A percentile compares a stretch with the other conserved stretches of the same genome.
Conservation (phyloP, 2,888 invertebrate species). For the Netelia fuscicornis region DNA sequence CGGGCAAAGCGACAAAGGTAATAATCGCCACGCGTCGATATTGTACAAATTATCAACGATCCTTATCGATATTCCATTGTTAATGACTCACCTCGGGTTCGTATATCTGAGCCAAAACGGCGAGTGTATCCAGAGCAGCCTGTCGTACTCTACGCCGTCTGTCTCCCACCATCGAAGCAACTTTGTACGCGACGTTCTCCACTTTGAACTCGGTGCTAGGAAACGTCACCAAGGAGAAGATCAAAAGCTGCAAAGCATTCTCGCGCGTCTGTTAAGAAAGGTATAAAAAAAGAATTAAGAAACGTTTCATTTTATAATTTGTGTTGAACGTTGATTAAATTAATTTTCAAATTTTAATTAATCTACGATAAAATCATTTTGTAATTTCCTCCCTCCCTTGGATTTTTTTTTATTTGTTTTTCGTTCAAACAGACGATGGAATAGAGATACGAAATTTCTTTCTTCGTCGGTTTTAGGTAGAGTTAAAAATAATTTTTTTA, state of each 20-base stretch:
- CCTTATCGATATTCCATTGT: no score
- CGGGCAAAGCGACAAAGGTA: neutral
- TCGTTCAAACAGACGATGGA: no score
- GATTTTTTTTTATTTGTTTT: no score
- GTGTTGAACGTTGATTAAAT: neutral
- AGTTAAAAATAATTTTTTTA: neutral
- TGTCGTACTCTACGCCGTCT: constrained; percentile 91
- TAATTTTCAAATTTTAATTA: no score
- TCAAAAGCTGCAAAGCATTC: constrained; percentile 91
- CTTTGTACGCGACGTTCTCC: constrained; percentile 78
- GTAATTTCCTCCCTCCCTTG: no score
- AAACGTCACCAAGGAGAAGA: constrained; percentile 91
- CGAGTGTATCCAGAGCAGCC: constrained; percentile 92
- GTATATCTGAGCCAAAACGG: constrained; percentile 90
- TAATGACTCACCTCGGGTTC: constrained; percentile 78
- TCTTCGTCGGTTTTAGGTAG: no score
- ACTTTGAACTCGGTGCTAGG: constrained; percentile 89
- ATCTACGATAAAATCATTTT: no score
- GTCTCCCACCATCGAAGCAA: constrained; percentile 84
- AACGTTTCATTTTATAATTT: constrained; percentile 12
- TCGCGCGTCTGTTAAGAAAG: constrained; percentile 87
- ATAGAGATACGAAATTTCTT: no score
- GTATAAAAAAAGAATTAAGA: neutral
- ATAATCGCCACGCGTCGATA: no score
- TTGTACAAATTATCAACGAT: constrained; percentile 9